Evolutionary conservation across 2,797 vertebrate genomes (phyloP), one percentile per base, ranked within the genome.

Genomic region (Hoplostethus mediterraneus): DNA sequence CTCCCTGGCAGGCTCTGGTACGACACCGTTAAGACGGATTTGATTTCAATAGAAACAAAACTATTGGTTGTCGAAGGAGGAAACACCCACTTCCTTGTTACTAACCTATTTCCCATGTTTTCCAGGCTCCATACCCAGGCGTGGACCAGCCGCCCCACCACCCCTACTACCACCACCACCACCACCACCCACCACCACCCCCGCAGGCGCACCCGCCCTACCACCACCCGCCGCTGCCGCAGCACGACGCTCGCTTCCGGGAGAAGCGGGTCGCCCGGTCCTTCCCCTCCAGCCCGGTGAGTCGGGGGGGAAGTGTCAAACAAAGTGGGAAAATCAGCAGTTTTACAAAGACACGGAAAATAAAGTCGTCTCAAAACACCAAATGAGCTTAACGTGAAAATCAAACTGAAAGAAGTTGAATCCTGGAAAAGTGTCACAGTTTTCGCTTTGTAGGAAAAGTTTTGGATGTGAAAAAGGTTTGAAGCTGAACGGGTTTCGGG

Each of bases 1-100:
- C 97, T 65, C 97, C 97, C 1, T 99, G 98, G 98, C 97, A 98
- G 92, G 96, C 97, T 90, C 96, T 99, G 97, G 98, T 98, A 95
- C 78, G 95, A 52, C 10, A 21, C 21, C 21, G 1, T 21, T 21
- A 21, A 21, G 1, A 21, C 1, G 1, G 21, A 21, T 21, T 21
- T 21, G 21, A 21, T 21, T 21, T 21, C 1, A 21, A 33, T 33
- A 33, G 6, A 33, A 33, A 33, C 3, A 33, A 33, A 33, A 33
- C 4, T 5, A 33, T 33, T 6, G 1, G 5, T 3, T 33, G 33
- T 33, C 33, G 21, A 21, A 21, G 21, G 21, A 21, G 21, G 21
- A 21, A 21, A 21, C 21, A 21, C 21, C 21, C 21, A 21, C 21
- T 21, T 21, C 6, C 6, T 7, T 17, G 3, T 16, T 48, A 12